Conservation (phyloP, 2,888 invertebrate genomes). For the Eudemis profundana region DNA sequence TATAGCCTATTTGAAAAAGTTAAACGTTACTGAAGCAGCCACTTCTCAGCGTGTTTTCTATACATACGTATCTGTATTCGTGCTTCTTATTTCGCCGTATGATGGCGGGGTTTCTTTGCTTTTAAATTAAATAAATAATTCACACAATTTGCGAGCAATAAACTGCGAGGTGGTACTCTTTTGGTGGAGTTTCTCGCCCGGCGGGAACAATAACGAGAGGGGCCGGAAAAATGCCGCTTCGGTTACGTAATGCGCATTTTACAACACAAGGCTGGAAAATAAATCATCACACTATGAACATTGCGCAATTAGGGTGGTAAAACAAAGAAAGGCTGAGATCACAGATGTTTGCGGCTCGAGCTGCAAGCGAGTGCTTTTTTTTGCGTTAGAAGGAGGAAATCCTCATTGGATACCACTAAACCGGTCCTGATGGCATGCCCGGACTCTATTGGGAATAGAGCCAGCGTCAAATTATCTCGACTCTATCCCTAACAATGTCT, state of each 20-base stretch:
- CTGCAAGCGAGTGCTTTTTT: no score
- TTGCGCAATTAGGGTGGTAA: no score
- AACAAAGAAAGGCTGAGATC: no score
- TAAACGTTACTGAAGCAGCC: no score
- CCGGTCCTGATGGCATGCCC: no score
- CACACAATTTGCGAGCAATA: constrained; percentile 84
- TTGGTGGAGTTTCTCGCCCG: constrained; percentile 74
- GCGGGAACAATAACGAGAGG: constrained; percentile 78
- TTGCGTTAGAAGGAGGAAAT: no score
- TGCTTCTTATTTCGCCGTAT: constrained; percentile 64
- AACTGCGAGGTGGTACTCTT: constrained; percentile 75
- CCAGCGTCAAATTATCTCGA: no score
- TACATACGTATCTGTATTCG: constrained; percentile 1
- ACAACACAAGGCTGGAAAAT: not conserved
- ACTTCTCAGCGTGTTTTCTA: not conserved
- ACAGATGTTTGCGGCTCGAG: no score
- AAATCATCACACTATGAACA: not conserved
- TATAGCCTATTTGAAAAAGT: no score
- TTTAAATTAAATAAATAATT: constrained; percentile 85
- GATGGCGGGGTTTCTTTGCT: constrained; percentile 81
- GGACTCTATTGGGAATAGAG: no score
- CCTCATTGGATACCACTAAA: no score
- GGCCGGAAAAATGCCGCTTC: constrained; percentile 62
- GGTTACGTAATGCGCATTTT: constrained; percentile 6
- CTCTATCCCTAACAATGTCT: no score